Base-by-base conservation (phyloP, 2,888 invertebrate genomes). In the Antheraea assamensis region DNA sequence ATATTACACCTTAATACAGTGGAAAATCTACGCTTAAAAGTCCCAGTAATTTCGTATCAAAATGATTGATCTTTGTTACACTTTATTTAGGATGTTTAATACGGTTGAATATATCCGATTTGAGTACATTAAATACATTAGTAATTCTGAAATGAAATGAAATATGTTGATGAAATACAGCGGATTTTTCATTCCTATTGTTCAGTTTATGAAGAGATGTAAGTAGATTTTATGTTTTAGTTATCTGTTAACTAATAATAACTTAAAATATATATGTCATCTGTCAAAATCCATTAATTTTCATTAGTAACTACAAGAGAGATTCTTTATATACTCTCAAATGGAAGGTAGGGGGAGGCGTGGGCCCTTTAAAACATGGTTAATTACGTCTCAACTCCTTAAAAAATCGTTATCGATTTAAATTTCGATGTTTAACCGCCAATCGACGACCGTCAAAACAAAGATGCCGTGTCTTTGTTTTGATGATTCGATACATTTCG, bases 401-500 rank as follows among this genome's bases (percentile, higher is more conserved):
- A 61, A 31, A 64, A 68, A 68, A 76, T 75, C 75, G 82, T 85
- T 87, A 87, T 88, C 87, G 84, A 85, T 85, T 85, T 78, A 81
- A 83, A 87, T 83, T 82, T 81, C 76, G 80, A 84, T 85, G 80
- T 83, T 83, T 84, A 82, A 81, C 83, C 82, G 83, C 79, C 85
- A 83, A 85, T 84, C 79, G 81, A 35, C 68, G 35, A 68, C 68
- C 68, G 68, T 68, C 68, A 68, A 78, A 79, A 82, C 80, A 74
- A 74, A 68, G 68, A 68, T 68, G 68, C 24, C 68, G 68, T 24
- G 35, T 73, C 81, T 85, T 87, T 90, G 88, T 90, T 91, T 87
- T 87, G 89, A 90, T 90, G 88, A 90, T 88, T 89, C 78, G 86
- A 81, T 84, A 85, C 84, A 86, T 85, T 87, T 87, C 78, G 81